These are phyloP conservation scores for Platichthys flesus DNA, from an alignment of 2,113 vertebrate species.

Conservation along the genomic window DNA sequence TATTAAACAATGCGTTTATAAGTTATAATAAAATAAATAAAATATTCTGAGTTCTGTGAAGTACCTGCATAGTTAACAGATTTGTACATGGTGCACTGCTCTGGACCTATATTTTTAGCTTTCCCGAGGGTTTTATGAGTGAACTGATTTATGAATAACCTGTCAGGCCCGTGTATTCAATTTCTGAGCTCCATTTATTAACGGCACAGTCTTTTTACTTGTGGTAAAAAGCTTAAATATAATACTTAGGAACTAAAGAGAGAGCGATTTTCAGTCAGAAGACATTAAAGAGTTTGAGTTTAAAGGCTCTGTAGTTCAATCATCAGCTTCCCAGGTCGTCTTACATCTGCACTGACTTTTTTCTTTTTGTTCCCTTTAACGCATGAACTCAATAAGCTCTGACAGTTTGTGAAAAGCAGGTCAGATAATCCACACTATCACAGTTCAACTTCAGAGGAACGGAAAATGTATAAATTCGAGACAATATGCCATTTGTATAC, in stretches of 20 bases:
- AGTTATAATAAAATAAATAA: neutral
- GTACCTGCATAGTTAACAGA: slow-evolving; percentile 50
- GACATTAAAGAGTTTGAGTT: neutral
- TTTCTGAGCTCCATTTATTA: slow-evolving; percentile 17
- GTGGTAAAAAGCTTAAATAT: neutral
- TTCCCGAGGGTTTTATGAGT: slow-evolving; percentile 36
- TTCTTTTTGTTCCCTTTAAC: too few relatives aligned
- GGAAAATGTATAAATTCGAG: neutral
- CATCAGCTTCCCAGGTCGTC: too few relatives aligned
- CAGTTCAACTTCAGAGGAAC: neutral
- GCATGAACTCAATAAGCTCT: too few relatives aligned
- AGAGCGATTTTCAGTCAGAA: neutral
- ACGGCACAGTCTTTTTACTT: neutral
- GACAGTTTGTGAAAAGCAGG: too few relatives aligned
- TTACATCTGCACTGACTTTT: too few relatives aligned
- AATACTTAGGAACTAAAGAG: neutral
- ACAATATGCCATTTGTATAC: neutral
- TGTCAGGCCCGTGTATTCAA: slow-evolving; percentile 34
- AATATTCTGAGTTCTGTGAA: slow-evolving; percentile 1
- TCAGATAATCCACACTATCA: neutral
- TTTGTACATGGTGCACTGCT: slow-evolving; percentile 20
- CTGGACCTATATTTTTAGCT: slow-evolving; percentile 62
- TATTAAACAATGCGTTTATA: neutral
- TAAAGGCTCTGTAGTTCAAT: too few relatives aligned
- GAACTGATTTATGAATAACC: slow-evolving; percentile 65